A percentile compares a stretch with the other conserved stretches of the same genome.
Conservation (phyloP, 2,113 vertebrate species). For the Cyanistes caeruleus region DNA sequence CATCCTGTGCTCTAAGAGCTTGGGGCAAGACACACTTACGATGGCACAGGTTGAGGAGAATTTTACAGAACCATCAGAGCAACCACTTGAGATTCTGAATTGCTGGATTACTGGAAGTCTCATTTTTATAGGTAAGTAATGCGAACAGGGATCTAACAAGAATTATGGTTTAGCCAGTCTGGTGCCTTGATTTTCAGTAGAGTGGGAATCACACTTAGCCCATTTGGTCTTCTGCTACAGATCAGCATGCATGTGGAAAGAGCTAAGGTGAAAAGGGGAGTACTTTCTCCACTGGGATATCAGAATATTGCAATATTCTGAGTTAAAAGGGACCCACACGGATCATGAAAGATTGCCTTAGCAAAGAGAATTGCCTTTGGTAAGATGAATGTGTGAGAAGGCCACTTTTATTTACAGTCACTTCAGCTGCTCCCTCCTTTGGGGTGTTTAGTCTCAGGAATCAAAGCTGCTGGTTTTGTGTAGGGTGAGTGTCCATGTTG, state of each 20-base stretch:
- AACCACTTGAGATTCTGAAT: neutral
- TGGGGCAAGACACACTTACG: neutral
- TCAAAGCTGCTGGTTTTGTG: neutral
- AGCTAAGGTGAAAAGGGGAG: neutral
- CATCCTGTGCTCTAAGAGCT: neutral
- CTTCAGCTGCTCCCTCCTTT: neutral
- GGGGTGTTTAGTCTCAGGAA: neutral
- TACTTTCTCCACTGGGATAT: no score
- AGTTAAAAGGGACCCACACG: neutral
- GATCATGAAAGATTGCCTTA: neutral
- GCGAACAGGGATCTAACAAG: neutral
- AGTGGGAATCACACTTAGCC: neutral
- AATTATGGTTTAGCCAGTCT: neutral
- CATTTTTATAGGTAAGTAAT: neutral
- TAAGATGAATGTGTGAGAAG: neutral
- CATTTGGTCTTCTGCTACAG: accelerated
- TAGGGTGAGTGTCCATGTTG: neutral
- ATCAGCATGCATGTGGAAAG: neutral
- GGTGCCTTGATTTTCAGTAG: neutral
- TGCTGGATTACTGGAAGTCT: neutral
- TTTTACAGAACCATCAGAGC: neutral
- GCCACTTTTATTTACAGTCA: neutral
- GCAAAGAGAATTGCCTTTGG: neutral
- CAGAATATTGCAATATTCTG: neutral
- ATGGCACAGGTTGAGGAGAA: neutral